Evolutionary conservation across 2,888 invertebrate species (phyloP).

Genomic region (Copidosoma aretas): DNA sequence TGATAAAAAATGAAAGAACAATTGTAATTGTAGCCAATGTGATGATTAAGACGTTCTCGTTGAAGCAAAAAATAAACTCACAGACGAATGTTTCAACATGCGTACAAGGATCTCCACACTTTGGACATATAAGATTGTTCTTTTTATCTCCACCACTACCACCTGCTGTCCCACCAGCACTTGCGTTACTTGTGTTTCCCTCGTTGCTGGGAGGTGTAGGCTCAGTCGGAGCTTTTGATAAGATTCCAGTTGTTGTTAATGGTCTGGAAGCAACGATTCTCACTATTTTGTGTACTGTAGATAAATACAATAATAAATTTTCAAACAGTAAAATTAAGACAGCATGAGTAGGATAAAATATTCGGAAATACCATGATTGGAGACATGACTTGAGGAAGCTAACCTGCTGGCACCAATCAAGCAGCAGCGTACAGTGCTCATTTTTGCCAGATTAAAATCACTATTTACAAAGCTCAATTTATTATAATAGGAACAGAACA

Average conservation of each 20-base stretch:
- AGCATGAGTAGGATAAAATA: background rate
- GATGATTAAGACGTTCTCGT: conserved; percentile 2
- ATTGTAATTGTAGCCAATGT: background rate
- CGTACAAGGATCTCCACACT: conserved; percentile 96
- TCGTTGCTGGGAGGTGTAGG: conserved; percentile 56
- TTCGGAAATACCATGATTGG: conserved; percentile 54
- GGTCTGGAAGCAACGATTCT: conserved; percentile 55
- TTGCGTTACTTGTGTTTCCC: conserved; percentile 38
- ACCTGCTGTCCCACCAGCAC: conserved; percentile 48
- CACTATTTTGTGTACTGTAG: conserved; percentile 57
- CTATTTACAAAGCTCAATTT: conserved; percentile 26
- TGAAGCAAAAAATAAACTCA: conserved; percentile 58
- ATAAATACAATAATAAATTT: conserved; percentile 4
- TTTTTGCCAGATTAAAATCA: conserved; percentile 35
- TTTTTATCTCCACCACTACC: conserved; percentile 73
- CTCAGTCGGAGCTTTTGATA: conserved; percentile 57
- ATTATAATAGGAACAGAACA: conserved; percentile 13
- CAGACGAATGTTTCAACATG: conserved; percentile 97
- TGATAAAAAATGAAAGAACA: conserved; percentile 46
- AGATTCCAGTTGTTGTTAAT: conserved; percentile 50
- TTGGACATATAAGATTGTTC: conserved; percentile 87
- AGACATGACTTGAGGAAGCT: conserved; percentile 56
- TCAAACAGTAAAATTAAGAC: background rate
- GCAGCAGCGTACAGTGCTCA: conserved; percentile 61
- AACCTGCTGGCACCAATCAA: conserved; percentile 57